These are phyloP conservation scores for Platycheirus rosarum DNA, from an alignment of 2,888 invertebrate genomes.

Conservation along the genomic window DNA sequence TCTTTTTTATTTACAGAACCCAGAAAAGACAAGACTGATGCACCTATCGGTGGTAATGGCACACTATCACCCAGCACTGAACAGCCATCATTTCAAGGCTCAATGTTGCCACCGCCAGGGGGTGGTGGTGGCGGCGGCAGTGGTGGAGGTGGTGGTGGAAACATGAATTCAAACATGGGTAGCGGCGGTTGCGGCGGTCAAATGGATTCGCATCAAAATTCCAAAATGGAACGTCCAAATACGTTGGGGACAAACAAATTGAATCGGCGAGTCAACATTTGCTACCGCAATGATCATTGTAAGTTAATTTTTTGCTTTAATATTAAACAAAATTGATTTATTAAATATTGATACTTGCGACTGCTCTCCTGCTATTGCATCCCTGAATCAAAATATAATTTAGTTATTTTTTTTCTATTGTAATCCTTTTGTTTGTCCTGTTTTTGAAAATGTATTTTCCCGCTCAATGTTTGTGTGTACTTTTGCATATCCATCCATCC, in stretches of 20 bases:
- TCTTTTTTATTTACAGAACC: slow-evolving; percentile 88
- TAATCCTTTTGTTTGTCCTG: slow-evolving; percentile 53
- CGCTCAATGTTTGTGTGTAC: slow-evolving; percentile 23
- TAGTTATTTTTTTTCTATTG: slow-evolving; percentile 14
- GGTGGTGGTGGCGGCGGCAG: slow-evolving; percentile 80
- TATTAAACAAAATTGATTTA: background rate
- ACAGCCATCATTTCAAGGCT: slow-evolving; percentile 82
- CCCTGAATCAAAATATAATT: slow-evolving; percentile 9
- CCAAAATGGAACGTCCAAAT: slow-evolving; percentile 90
- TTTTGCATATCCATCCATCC: slow-evolving; percentile 56
- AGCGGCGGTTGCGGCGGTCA: slow-evolving; percentile 77
- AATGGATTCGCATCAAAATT: slow-evolving; percentile 80
- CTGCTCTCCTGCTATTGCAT: slow-evolving; percentile 40
- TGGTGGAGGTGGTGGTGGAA: slow-evolving; percentile 78
- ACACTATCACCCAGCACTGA: slow-evolving; percentile 86
- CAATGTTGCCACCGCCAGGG: slow-evolving; percentile 82
- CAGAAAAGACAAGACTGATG: slow-evolving; percentile 96
- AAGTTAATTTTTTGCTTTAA: slow-evolving; percentile 79
- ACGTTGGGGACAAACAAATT: slow-evolving; percentile 90
- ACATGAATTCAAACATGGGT: slow-evolving; percentile 68
- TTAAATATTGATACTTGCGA: slow-evolving; percentile 66
- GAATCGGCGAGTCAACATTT: slow-evolving; percentile 88
- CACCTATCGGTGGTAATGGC: slow-evolving; percentile 84
- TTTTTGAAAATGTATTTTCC: slow-evolving; percentile 30
- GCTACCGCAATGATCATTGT: slow-evolving; percentile 91